These are phyloP conservation scores for Ptilorrhoa leucosticta DNA, from an alignment of 2,113 vertebrate species.

Conservation along the genomic window DNA sequence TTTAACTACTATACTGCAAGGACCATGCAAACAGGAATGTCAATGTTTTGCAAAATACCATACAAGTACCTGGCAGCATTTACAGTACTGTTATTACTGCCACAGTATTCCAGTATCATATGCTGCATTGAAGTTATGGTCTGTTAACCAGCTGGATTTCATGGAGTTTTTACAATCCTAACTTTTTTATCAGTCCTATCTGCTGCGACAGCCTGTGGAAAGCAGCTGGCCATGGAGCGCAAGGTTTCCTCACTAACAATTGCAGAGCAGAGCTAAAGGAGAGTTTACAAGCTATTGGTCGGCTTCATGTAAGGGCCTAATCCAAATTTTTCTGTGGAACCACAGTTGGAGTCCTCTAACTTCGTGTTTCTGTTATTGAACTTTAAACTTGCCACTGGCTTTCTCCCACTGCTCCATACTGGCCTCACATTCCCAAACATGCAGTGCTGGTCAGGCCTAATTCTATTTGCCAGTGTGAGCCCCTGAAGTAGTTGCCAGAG, in stretches of 20 bases:
- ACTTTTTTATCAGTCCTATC: not conserved
- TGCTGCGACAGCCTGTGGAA: not conserved
- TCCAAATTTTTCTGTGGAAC: not conserved
- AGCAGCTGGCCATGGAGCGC: not conserved
- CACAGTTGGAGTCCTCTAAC: not conserved
- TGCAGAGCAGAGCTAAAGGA: not conserved
- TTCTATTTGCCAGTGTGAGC: not conserved
- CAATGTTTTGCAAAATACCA: not conserved
- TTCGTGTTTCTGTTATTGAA: not conserved
- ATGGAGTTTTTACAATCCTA: not conserved
- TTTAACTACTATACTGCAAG: not conserved
- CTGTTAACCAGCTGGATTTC: not conserved
- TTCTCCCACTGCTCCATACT: not conserved
- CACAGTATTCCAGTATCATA: not conserved
- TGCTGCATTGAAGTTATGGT: not conserved
- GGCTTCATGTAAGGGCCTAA: not conserved
- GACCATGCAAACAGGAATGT: not conserved
- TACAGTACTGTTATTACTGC: not conserved
- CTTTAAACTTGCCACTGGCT: not conserved
- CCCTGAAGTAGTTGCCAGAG: not conserved
- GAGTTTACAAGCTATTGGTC: not conserved
- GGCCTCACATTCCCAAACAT: not conserved
- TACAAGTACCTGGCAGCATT: not conserved
- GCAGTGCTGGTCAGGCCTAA: not conserved
- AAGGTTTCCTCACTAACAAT: not conserved